Percentiles rank a stretch among this genome's conserved stretches.
phyloP scores from a whole-genome alignment of 2,797 vertebrate species.

The Brachyrhaphis roseni region DNA sequence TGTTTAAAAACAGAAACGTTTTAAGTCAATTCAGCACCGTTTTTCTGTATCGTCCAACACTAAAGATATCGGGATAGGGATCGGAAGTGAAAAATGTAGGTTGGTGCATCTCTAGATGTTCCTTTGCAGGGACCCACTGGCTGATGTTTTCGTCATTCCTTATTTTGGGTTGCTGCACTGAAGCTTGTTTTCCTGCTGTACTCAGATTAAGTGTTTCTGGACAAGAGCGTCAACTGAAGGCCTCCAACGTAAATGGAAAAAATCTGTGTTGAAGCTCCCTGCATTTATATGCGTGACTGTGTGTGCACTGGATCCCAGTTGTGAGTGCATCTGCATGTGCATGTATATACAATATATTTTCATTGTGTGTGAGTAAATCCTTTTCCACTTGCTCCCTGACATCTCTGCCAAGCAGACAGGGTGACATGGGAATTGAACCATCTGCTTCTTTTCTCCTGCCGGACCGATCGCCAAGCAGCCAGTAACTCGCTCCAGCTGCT shows the following conservation, averaged over 20 bases:
- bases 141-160: constrained; percentile 4
- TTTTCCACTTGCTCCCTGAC: constrained; percentile 63
- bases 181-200: constrained; percentile 14
- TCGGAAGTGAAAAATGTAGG: no score
- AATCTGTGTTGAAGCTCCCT: constrained; percentile 39
- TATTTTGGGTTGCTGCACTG: constrained; percentile 15
- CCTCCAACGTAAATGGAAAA: constrained; percentile 48
- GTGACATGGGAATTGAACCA: constrained; percentile 78
- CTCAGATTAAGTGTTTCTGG: constrained; percentile 32
- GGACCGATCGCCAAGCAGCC: constrained; percentile 52
- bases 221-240: constrained; percentile 29
- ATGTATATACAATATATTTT: constrained; percentile 28
- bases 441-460: constrained; percentile 61
- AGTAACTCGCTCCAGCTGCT: constrained; percentile 76
- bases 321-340: constrained; percentile 39
- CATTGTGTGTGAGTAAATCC: constrained; percentile 60
- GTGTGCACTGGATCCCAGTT: constrained; percentile 36
- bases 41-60: no score
- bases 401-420: constrained; percentile 72
- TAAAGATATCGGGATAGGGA: no score
- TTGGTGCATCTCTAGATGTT: background rate
- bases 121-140: background rate
- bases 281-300: constrained; percentile 42
- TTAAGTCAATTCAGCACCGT: no score
- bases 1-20: no score